Evolutionary conservation across 2,113 vertebrate species (phyloP), one percentile per base, ranked within the genome.

Genomic region (Corythornis madagascariensis): DNA sequence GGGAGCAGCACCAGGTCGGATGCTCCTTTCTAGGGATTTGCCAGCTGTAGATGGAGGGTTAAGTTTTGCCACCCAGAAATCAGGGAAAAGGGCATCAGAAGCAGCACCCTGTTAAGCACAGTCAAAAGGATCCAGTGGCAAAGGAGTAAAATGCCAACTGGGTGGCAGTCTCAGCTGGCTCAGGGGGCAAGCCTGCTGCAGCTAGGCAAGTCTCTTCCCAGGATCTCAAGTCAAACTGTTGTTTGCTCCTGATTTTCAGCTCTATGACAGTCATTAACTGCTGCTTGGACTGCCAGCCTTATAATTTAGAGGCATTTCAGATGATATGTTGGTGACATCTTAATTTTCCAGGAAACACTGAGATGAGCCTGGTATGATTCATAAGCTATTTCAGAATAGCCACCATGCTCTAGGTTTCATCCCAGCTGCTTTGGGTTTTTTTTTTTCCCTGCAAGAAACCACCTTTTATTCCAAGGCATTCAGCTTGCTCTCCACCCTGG

Each of bases 261-360:
- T 85, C 26, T 89, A 89, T 93, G 89, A 74, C 56, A 80, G 79
- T 92, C 72, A 73, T 81, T 95, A 89, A 72, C 82, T 71, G 69
- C 82, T 92, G 63, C 92, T 94, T 85, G 75, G 87, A 56, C 84
- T 88, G 84, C 67, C 74, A 92, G 60, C 40, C 79, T 92, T 87
- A 69, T 77, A 95, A 94, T 89, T 88, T 92, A 86, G 53, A 91
- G 72, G 40, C 60, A 80, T 91, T 89, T 91, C 78, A 88, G 78
- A 77, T 92, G 67, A 93, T 85, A 87, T 63, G 92, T 79, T 93
- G 92, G 85, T 73, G 89, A 94, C 78, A 93, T 87, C 75, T 80
- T 94, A 77, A 86, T 94, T 96, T 94, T 92, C 94, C 83, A 88
- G 72, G 79, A 89, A 93, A 88, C 65, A 83, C 35, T 65, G 85